Base-by-base conservation (phyloP, 2,888 invertebrate genomes). In the Platypus cylindrus region DNA sequence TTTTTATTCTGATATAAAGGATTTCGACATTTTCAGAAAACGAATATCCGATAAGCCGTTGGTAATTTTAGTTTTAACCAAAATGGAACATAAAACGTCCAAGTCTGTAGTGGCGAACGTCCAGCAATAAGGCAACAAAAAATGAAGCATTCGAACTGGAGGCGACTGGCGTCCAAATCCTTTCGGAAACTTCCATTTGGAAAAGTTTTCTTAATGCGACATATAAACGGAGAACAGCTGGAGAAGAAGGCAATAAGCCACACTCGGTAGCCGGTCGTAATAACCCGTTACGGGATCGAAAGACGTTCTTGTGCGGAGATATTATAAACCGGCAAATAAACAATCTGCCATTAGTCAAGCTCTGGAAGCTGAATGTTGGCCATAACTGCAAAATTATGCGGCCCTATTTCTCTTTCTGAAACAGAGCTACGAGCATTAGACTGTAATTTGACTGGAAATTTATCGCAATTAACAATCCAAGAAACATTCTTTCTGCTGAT, bases 361-460 rank as follows among this genome's bases (percentile, higher is more conserved):
- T 30, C 35, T 34, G 31, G 34, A 48, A 49, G 49, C 37, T 33
- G 37, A 46, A 47, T 43, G 48, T 45, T 45, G 53, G 52, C 52
- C 54, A 57, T 61, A 61, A 61, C 58, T 57, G 58, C 50, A 48
- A 50, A 59, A 60, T 61, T 61, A 49, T 48, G 46, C 51, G 53
- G 26, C 37, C 29, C 37, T 32, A 37, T 37, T 37, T 34, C 40
- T 37, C 37, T 37, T 40, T 37, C 40, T 40, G 25, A 28, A 37
- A 23, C 37, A n/a, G n/a, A 36, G 39, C 33, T 28, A 30, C 35
- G 23, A 34, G 35, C 35, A 32, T 41, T 37, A 35, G 35, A 12
- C 26, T 29, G 41, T 32, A 41, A 38, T 41, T 41, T 41, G 36
- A 38, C 28, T 29, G 32, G 20, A 27, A 36, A 41, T 41, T 41